A percentile compares a stretch with the other conserved stretches of the same genome.
Evolutionary conservation across 2,113 vertebrate genomes (phyloP).

Genomic region (Hiodon alosoides): DNA sequence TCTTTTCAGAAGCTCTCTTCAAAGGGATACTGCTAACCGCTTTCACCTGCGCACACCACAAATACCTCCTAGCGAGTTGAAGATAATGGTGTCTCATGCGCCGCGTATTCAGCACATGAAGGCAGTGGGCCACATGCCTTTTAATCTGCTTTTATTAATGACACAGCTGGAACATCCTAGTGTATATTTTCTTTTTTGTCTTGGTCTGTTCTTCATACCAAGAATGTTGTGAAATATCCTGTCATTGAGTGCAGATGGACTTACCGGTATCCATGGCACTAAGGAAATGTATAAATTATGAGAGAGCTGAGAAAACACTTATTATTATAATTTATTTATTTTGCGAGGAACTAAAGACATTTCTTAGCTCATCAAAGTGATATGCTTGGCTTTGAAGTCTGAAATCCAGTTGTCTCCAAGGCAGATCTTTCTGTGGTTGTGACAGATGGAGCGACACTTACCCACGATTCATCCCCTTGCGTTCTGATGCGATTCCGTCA

Average conservation of each 20-base stretch:
- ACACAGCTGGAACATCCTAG: background rate
- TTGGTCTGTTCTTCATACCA: background rate
- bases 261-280: background rate
- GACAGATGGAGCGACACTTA: constrained; percentile 36
- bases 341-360: constrained; percentile 37
- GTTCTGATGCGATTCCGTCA: background rate
- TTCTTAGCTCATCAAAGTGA: constrained; percentile 59
- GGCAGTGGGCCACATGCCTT: background rate
- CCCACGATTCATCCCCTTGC: constrained; percentile 6
- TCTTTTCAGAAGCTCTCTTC: background rate
- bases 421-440: constrained; percentile 44
- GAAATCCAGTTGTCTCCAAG: constrained; percentile 58
- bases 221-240: background rate
- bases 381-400: constrained; percentile 64
- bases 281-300: constrained; percentile 49
- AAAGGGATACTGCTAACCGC: background rate
- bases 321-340: constrained; percentile 14
- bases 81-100: background rate
- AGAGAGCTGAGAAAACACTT: constrained; percentile 37
- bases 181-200: background rate
- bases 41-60: background rate
- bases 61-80: background rate
- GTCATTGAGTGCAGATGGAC: background rate
- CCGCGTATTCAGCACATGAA: background rate
- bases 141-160: constrained; percentile 6